Evolutionary conservation across 2,888 invertebrate species (phyloP).

Genomic region (Phyto melanocephala): DNA sequence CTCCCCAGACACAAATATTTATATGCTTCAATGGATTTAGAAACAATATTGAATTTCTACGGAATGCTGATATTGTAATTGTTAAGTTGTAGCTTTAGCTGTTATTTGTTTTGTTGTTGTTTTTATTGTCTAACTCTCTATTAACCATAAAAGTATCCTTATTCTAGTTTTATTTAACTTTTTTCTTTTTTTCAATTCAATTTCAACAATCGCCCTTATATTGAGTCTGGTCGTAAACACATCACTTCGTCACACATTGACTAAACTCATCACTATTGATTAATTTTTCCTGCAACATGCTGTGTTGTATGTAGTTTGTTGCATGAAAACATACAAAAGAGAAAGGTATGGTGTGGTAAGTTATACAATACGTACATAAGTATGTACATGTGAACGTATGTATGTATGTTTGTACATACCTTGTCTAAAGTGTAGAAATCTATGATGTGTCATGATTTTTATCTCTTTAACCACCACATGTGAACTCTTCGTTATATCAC

Average conservation of each 20-base stretch:
- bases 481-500: not conserved
- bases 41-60: no score
- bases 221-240: not conserved
- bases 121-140: conserved; percentile 15
- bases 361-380: not conserved
- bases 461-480: not conserved
- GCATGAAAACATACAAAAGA: not conserved
- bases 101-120: no score
- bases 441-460: conserved; percentile 7
- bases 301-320: conserved; percentile 20
- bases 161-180: not conserved
- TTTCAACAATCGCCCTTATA: not conserved
- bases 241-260: conserved; percentile 32
- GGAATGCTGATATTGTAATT: no score
- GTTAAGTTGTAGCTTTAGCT: no score
- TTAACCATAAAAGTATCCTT: conserved; percentile 16
- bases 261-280: conserved; percentile 57
- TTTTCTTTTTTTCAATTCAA: not conserved
- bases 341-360: not conserved
- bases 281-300: conserved; percentile 59
- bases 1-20: no score
- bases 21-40: no score
- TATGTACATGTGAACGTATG: not conserved
- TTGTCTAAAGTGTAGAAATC: no score
- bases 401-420: not conserved